These are phyloP conservation scores for Myocastor coypus DNA, from an alignment of 2,113 vertebrate genomes.

Conservation along the genomic window DNA sequence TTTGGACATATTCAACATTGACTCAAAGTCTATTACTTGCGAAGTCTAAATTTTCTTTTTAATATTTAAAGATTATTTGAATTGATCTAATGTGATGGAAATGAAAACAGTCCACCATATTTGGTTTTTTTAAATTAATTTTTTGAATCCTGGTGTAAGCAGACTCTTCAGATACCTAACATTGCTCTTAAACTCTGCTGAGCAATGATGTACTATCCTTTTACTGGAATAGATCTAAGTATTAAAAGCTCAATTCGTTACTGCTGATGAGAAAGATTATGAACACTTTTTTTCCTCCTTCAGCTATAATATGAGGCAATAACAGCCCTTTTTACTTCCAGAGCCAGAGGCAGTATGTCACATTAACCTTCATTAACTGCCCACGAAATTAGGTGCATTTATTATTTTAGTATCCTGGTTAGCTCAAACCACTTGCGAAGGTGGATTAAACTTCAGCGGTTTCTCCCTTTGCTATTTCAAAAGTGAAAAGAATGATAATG, in stretches of 20 bases:
- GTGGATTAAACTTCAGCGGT: constrained; percentile 11
- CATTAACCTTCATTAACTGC: constrained; percentile 78
- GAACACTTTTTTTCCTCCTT: constrained; percentile 55
- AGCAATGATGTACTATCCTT: constrained; percentile 72
- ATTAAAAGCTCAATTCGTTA: constrained; percentile 79
- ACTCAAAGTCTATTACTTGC: constrained; percentile 7
- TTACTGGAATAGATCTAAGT: constrained; percentile 76
- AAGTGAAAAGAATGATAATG: neutral
- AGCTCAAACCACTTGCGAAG: constrained; percentile 29
- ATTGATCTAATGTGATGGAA: neutral
- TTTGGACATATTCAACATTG: neutral
- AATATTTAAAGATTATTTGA: constrained; percentile 1
- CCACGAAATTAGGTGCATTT: constrained; percentile 64
- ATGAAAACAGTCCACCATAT: neutral
- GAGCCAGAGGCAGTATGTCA: constrained; percentile 74
- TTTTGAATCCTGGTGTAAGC: neutral
- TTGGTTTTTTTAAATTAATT: neutral
- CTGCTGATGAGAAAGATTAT: constrained; percentile 79
- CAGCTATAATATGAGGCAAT: constrained; percentile 72
- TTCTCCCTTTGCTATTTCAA: neutral
- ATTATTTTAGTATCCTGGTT: constrained; percentile 69
- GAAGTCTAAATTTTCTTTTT: neutral
- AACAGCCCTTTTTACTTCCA: constrained; percentile 70
- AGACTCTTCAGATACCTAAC: constrained; percentile 47
- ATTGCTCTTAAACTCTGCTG: constrained; percentile 67